Evolutionary conservation across 2,888 invertebrate genomes (phyloP).

Genomic region (Nemurella pictetii): DNA sequence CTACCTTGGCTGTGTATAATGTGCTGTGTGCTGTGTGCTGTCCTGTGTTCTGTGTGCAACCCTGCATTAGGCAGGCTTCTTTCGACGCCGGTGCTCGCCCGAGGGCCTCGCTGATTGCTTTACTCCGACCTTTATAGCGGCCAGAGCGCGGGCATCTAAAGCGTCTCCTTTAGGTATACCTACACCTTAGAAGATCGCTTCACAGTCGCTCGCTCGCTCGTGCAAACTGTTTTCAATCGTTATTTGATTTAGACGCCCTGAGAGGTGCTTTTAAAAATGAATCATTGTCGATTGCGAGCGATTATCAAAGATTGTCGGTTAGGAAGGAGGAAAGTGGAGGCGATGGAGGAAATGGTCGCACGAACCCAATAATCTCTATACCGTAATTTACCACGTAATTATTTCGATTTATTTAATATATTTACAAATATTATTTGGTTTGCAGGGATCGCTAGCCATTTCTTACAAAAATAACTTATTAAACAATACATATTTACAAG

Average conservation of each 20-base stretch:
- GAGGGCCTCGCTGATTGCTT: not conserved
- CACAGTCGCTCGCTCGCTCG: too few species aligned
- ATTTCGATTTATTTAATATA: not conserved
- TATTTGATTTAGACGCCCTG: not conserved
- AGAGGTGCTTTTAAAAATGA: not conserved
- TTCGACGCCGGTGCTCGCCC: not conserved
- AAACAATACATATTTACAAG: slow-evolving; percentile 33
- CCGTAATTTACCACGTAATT: not conserved
- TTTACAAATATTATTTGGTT: not conserved
- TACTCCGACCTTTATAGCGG: not conserved
- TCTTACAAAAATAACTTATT: slow-evolving; percentile 37
- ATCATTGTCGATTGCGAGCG: not conserved
- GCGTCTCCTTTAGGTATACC: too few species aligned
- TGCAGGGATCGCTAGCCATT: slow-evolving; percentile 3
- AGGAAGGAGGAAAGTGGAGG: not conserved
- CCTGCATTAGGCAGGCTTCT: not conserved
- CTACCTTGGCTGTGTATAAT: too few species aligned
- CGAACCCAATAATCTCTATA: not conserved
- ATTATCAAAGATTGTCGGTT: not conserved
- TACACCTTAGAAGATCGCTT: too few species aligned
- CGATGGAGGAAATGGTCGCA: not conserved
- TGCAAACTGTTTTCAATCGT: not conserved
- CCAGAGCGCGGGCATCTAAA: too few species aligned
- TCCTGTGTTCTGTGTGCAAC: not conserved
- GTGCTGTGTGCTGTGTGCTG: not conserved